Base-by-base conservation (phyloP, 2,113 vertebrate species). In the Cryptomyrus ogoouensis region DNA sequence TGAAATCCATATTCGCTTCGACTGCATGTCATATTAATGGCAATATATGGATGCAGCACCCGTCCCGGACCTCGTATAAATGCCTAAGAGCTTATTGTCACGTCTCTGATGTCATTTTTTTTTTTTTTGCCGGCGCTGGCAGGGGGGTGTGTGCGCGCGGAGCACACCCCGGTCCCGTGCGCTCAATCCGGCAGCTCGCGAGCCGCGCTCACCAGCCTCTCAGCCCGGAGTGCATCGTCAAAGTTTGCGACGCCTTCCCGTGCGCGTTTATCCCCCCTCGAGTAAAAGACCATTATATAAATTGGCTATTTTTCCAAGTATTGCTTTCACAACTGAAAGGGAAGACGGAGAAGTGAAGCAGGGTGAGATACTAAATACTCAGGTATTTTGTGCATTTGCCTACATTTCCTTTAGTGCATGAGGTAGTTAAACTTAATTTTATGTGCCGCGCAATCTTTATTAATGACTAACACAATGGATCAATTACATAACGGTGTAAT, bases 51-150 rank as follows among this genome's bases (percentile, higher is more conserved):
- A 84, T 56, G 85, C n/a, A 13, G 24, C 8, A 13, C n/a, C 10
- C 15, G 84, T 52, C 87, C 50, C 3, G 35, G 49, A 24, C 49
- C 85, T 46, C 50, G 70, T 90, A 87, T 88, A 50, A 52, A 80
- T 80, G 62, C 58, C 90, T 58, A n/a, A 31, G 80, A 56, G 53
- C 53, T 49, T 89, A 86, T 89, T 89, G 90, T 91, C 90, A 91
- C 56, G 42, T 35, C 88, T 89, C 88, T 91, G 90, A 91, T 89
- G 90, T 91, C 88, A 91, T 85, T 86, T 53, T 46, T 46, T 87
- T 50, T 56, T 53, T 46, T 87, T 50, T 56, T 53, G 17, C 58
- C 31, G 47, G 5, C 10, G 83, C n/a, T 90, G 15, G 35, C 27
- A n/a, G 46, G 90, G 70, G 74, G 31, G 74, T 5, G 80, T 84